A percentile compares a stretch with the other conserved stretches of the same genome.
Conservation (phyloP, 1,140 invertebrate genomes). For the Nephila pilipes region DNA sequence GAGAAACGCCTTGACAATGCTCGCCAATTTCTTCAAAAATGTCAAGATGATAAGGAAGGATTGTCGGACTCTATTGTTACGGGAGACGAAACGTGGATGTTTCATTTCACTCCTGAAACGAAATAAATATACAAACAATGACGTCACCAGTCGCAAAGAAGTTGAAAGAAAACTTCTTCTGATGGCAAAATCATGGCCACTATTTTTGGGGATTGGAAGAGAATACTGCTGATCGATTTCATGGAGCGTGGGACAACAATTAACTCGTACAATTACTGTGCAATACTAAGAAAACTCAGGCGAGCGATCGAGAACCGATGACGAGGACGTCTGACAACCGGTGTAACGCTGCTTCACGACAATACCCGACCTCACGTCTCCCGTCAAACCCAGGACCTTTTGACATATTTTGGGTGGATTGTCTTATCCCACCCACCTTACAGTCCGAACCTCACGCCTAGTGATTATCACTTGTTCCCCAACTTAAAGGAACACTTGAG, state of each 20-base stretch:
- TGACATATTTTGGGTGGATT: not conserved
- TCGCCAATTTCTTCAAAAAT: too few relatives aligned
- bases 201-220: slow-evolving; percentile 80
- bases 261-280: slow-evolving; percentile 62
- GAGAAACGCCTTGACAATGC: too few relatives aligned
- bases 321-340: not conserved
- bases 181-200: slow-evolving; percentile 78
- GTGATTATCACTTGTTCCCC: too few relatives aligned
- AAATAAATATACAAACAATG: too few relatives aligned
- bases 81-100: slow-evolving; percentile 26
- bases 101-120: too few relatives aligned
- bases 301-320: not conserved
- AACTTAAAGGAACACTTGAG: too few relatives aligned
- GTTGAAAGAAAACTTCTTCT: not conserved
- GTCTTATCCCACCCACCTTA: not conserved
- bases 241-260: slow-evolving; percentile 79
- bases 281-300: slow-evolving; percentile 23
- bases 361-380: not conserved
- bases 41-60: too few relatives aligned
- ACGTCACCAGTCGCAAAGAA: not conserved
- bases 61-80: too few relatives aligned
- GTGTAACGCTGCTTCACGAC: not conserved
- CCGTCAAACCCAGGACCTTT: not conserved
- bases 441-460: not conserved
- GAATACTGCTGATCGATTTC: slow-evolving; percentile 81